These are phyloP conservation scores for Pitangus sulphuratus DNA, from an alignment of 2,797 vertebrate species.

Conservation along the genomic window DNA sequence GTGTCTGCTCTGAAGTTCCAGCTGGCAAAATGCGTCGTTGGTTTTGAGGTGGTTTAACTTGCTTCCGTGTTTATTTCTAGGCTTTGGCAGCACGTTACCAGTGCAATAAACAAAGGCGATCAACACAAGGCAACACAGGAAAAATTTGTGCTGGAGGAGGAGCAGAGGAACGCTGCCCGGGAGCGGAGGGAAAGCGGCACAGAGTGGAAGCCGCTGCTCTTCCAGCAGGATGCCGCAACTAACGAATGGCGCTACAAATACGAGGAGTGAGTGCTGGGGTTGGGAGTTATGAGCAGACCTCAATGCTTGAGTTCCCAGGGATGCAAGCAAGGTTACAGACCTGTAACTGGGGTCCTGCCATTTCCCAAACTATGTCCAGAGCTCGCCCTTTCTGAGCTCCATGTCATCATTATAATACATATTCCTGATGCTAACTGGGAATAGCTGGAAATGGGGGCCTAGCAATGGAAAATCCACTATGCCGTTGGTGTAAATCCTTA, in stretches of 20 bases:
- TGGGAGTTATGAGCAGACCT: not conserved
- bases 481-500: not conserved
- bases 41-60: not conserved
- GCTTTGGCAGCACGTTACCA: conserved; percentile 93
- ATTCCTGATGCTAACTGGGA: not conserved
- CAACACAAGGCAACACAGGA: conserved; percentile 91
- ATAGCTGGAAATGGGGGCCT: not conserved
- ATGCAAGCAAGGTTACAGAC: not conserved
- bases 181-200: conserved; percentile 80
- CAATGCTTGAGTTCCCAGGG: not conserved
- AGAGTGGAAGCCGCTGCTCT: conserved; percentile 86
- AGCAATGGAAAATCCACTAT: not conserved
- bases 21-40: not conserved
- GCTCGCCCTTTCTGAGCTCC: not conserved
- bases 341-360: not conserved
- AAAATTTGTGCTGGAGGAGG: conserved; percentile 92
- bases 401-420: not conserved
- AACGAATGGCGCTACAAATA: conserved; percentile 91
- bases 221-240: conserved; percentile 79
- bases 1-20: not conserved
- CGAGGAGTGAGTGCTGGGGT: conserved; percentile 82
- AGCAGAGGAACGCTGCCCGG: conserved; percentile 82
- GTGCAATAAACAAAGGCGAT: conserved; percentile 89
- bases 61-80: conserved; percentile 68
- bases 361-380: not conserved